Evolutionary conservation across 2,113 vertebrate species (phyloP), one percentile per base, ranked within the genome.

Genomic region (Burhinus oedicnemus): DNA sequence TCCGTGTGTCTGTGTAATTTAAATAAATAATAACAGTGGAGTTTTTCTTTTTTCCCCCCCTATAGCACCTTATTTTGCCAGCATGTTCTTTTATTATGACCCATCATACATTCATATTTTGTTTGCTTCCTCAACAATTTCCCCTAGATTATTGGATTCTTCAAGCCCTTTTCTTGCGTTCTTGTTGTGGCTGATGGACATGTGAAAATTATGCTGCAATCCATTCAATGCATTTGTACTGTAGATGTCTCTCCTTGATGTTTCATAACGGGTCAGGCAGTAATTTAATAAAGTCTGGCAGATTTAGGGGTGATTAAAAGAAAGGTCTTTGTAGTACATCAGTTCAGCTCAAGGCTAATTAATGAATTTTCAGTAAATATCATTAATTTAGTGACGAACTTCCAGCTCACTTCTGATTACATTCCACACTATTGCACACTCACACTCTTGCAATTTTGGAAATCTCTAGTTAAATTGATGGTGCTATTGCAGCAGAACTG

Each of bases 331-430:
- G 9, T 57, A 57, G 23, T 34, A 29, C 1, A 40, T 47, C 9
- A 38, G 2, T 76, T 65, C 51, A 85, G 8, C 26, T 76, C 29
- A 64, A 64, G 44, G 2, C 10, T 83, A 83, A 61, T 49, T 61
- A 2, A 78, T 74, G 5, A 89, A 45, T 84, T 88, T 90, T 81
- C 36, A 36, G 27, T 52, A 89, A 86, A 49, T 70, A 61, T 38
- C 11, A 77, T 74, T 60, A 89, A 72, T 84, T 77, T 83, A 58
- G 23, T 66, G 27, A 93, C 49, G 25, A 86, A 81, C 11, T 91
- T 90, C 44, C 62, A 77, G 23, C 20, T 89, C n/a, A 81, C 36
- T 91, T 94, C 55, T 83, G 55, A 86, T 91, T 77, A 38, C 30
- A 81, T 93, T 83, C 58, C 40, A 88, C 47, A 55, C 29, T 76